Evolutionary conservation across 2,113 vertebrate species (phyloP).

Genomic region (Neomonachus schauinslandi): DNA sequence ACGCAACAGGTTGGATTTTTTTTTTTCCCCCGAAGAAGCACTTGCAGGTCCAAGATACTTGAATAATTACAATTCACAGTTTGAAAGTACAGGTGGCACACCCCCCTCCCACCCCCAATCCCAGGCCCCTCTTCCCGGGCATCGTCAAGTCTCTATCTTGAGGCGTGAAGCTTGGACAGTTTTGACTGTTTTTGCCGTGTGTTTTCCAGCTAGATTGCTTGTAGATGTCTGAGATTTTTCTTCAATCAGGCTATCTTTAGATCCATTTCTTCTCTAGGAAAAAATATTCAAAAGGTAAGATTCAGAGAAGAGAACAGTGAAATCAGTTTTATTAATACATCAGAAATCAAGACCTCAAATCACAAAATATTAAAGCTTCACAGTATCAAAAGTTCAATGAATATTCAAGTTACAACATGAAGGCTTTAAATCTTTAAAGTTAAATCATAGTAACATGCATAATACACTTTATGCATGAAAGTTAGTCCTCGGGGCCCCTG

Average conservation of each 20-base stretch:
- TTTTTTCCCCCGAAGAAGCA: constrained; percentile 57
- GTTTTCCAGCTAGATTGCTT: constrained; percentile 84
- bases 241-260: constrained; percentile 90
- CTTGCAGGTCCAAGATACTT: constrained; percentile 7
- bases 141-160: constrained; percentile 89
- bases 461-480: neutral
- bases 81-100: constrained; percentile 71
- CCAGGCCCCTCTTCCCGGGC: neutral
- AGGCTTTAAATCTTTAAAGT: neutral
- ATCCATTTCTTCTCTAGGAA: constrained; percentile 88
- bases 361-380: neutral
- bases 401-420: neutral
- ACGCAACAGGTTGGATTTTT: rapidly evolving
- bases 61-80: constrained; percentile 64
- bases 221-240: constrained; percentile 81
- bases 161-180: constrained; percentile 86
- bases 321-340: neutral
- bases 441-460: neutral
- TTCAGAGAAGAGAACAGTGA: neutral
- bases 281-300: constrained; percentile 52
- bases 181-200: constrained; percentile 87
- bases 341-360: neutral
- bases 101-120: neutral
- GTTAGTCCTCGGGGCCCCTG: neutral
- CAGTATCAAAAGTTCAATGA: constrained; percentile 3